phyloP scores from a whole-genome alignment of 2,888 invertebrate species.

The Oligia latruncula region DNA sequence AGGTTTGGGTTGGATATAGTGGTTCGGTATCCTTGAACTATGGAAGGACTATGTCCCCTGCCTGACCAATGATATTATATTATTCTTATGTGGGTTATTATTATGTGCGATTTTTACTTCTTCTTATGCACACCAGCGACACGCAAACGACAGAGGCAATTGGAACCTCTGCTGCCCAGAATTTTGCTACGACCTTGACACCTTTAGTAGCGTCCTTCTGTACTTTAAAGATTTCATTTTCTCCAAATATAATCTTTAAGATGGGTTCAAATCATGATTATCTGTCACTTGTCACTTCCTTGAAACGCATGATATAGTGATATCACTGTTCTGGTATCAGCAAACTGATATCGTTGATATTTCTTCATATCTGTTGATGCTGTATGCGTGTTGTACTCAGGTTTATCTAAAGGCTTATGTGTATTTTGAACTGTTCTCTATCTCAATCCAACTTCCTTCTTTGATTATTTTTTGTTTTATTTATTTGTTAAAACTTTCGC shows the following conservation, averaged over 20 bases:
- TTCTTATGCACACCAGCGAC: background rate
- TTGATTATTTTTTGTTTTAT: constrained; percentile 3
- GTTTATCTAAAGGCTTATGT: constrained; percentile 33
- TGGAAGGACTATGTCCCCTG: no score
- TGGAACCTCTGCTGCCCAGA: background rate
- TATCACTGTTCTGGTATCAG: constrained; percentile 27
- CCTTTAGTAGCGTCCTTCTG: background rate
- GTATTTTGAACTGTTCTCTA: constrained; percentile 31
- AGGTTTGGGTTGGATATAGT: no score
- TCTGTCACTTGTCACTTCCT: constrained; percentile 31
- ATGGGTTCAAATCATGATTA: constrained; percentile 19
- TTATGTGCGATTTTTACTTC: no score
- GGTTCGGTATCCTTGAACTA: no score
- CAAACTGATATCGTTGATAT: constrained; percentile 29
- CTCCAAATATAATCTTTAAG: constrained; percentile 10
- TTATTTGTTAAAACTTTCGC: no score
- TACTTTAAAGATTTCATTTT: background rate
- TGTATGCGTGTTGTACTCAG: constrained; percentile 15
- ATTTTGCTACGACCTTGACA: background rate
- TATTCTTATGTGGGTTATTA: no score
- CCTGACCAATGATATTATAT: no score
- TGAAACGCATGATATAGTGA: constrained; percentile 8
- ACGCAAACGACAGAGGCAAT: background rate
- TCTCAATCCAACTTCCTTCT: constrained; percentile 20
- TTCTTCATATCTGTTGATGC: constrained; percentile 23